phyloP scores from a whole-genome alignment of 2,797 vertebrate species.

The Cichlasoma orientale region DNA sequence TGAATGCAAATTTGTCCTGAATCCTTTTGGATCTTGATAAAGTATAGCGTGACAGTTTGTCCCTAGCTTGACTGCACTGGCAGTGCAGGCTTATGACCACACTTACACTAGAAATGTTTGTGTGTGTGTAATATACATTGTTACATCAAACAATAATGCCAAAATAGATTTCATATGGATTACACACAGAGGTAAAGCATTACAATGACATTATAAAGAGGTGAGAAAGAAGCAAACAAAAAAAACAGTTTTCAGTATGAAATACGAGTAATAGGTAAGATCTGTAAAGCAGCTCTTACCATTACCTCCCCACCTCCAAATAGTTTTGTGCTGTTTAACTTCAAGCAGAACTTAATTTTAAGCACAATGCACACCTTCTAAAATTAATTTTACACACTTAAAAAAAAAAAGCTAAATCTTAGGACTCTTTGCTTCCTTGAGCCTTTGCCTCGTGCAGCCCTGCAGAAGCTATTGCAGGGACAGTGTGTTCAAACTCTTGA shows the following conservation, averaged over 20 bases:
- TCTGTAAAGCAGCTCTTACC: background rate
- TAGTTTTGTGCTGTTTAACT: background rate
- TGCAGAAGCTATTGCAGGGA: constrained; percentile 57
- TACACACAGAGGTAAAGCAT: background rate
- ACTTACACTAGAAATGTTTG: background rate
- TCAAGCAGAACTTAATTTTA: background rate
- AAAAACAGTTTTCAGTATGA: constrained; percentile 31
- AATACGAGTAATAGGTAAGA: background rate
- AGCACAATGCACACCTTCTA: background rate
- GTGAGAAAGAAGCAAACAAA: background rate
- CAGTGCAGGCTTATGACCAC: background rate
- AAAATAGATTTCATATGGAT: background rate
- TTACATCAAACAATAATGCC: background rate
- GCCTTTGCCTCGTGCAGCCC: constrained; percentile 40
- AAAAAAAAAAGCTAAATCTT: background rate
- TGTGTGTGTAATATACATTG: background rate
- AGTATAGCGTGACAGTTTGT: background rate
- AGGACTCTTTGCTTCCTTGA: constrained; percentile 4
- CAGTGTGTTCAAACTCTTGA: constrained; percentile 73
- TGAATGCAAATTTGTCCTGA: constrained; percentile 23
- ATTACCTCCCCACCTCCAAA: background rate
- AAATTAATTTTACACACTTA: background rate
- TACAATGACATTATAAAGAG: background rate
- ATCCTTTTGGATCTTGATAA: background rate
- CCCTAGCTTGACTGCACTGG: background rate